Evolutionary conservation across 2,797 vertebrate genomes (phyloP).

Genomic region (Podarcis lilfordi): DNA sequence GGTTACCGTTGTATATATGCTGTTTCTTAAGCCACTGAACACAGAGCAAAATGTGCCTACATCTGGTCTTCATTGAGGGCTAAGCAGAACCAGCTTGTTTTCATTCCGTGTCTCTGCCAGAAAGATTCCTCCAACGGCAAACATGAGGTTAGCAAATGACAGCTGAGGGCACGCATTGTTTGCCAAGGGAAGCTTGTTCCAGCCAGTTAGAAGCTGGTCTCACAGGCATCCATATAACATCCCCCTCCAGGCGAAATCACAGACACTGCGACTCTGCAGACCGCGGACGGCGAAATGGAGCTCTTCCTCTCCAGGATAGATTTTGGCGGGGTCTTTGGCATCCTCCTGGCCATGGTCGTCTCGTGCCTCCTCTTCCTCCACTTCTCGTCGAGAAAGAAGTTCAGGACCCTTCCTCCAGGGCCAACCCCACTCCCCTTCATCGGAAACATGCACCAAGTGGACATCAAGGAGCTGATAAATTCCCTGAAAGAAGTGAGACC

Average conservation of each 20-base stretch:
- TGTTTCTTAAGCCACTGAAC: no score
- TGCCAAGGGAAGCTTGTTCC: background rate
- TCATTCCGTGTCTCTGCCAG: no score
- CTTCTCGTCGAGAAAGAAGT: background rate
- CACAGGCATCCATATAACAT: background rate
- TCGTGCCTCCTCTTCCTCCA: slow-evolving; percentile 19
- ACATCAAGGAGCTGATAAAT: slow-evolving; percentile 62
- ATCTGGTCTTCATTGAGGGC: no score
- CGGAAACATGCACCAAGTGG: slow-evolving; percentile 68
- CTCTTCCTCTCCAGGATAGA: background rate
- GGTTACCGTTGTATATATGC: no score
- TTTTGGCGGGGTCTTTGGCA: background rate
- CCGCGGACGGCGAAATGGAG: no score
- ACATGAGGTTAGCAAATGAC: background rate
- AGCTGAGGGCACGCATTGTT: background rate
- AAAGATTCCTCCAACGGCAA: no score
- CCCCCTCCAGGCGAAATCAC: no score
- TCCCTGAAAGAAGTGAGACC: slow-evolving; percentile 62
- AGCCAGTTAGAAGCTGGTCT: background rate
- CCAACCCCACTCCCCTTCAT: slow-evolving; percentile 64
- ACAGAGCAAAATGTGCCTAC: no score
- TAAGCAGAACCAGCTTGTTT: no score
- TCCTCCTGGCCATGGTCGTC: background rate
- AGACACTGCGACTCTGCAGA: accelerated
- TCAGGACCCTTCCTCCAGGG: slow-evolving; percentile 60